A percentile compares a stretch with the other conserved stretches of the same genome.
Conservation (phyloP, 2,888 invertebrate species). For the Congeria kusceri region DNA sequence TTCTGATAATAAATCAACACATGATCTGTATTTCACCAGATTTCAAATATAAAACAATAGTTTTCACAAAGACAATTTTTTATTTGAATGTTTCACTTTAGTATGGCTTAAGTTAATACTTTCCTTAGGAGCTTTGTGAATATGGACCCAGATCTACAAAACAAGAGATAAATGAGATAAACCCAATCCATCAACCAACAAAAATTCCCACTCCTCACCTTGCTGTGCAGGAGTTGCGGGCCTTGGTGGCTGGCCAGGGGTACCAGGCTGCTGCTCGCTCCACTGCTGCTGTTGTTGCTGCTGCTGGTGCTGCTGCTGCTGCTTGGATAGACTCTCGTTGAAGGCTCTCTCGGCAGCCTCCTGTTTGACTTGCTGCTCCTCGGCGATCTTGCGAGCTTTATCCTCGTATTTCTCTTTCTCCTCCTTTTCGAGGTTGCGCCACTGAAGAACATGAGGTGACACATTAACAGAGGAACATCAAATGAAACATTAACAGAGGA, state of each 20-base stretch:
- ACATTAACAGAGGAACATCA: too few relatives aligned
- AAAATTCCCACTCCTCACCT: conserved; percentile 27
- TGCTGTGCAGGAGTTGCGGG: conserved; percentile 66
- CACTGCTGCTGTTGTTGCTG: conserved; percentile 75
- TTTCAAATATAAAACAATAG: too few relatives aligned
- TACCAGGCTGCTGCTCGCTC: conserved; percentile 75
- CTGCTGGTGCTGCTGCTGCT: conserved; percentile 84
- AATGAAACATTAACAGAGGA: not conserved
- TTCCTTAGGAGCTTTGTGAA: too few relatives aligned
- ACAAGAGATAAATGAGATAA: too few relatives aligned
- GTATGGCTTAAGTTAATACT: too few relatives aligned
- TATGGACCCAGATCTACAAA: too few relatives aligned
- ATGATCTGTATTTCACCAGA: too few relatives aligned
- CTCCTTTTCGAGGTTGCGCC: conserved; percentile 95
- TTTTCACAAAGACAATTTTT: too few relatives aligned
- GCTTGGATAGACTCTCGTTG: conserved; percentile 84
- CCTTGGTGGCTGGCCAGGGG: conserved; percentile 68
- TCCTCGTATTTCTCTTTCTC: conserved; percentile 98
- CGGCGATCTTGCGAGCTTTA: conserved; percentile 90
- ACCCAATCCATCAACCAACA: too few relatives aligned
- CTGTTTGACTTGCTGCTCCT: conserved; percentile 91
- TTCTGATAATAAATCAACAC: too few relatives aligned
- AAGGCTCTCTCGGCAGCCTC: conserved; percentile 82
- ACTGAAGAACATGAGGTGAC: conserved; percentile 87
- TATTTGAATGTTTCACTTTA: too few relatives aligned